Base-by-base conservation (phyloP, 2,113 vertebrate genomes). In the Misgurnus mizolepis region DNA sequence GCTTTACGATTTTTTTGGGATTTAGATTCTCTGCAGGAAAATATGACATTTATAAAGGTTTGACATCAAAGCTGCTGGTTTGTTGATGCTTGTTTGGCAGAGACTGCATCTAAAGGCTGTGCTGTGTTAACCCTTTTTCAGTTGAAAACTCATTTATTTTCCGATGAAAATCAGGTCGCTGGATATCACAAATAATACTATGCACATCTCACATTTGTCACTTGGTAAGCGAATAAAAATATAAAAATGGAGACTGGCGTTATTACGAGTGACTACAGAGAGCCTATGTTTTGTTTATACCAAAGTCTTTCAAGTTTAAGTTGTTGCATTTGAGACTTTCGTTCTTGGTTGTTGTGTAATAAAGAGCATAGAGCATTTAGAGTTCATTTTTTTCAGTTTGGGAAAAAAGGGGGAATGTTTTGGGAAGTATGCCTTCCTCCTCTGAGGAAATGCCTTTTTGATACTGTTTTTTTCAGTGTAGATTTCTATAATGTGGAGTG, bases 281-380 rank as follows among this genome's bases (percentile, higher is more conserved):
- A 39, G 69, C 60, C 17, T 86, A 70, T 50, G 50, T 89, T 88
- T 89, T 82, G 79, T 91, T 90, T 87, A 91, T 89, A 92, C 93
- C 92, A 93, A 93, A 93, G 92, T 91, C 85, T 89, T 86, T 80
- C 61, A 74, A 81, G 27, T 76, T 65, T 49, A 43, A 10, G 50
- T 85, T 83, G 39, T 70, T 83, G 85, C 7, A 80, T 34, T 18
- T 78, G 68, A 80, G 27, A 11, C 87, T 69, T 67, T 39, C 41
- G 67, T 60, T 58, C 69, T 67, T 62, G 53, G 34, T 43, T 80
- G 17, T 55, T 64, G 53, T 55, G 34, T 76, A 69, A 50, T 49
- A 49, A 78, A 73, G 15, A 65, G 58, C 47, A 80, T 43, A n/a
- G 12, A 72, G 68, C 66, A 78, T 84, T 75, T 85, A 34, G 58